Percentiles rank a stretch among this genome's conserved stretches.
These are phyloP conservation scores for Phallusia fumigata DNA, from an alignment of 23 tunicate genomes.

Conservation along the genomic window DNA sequence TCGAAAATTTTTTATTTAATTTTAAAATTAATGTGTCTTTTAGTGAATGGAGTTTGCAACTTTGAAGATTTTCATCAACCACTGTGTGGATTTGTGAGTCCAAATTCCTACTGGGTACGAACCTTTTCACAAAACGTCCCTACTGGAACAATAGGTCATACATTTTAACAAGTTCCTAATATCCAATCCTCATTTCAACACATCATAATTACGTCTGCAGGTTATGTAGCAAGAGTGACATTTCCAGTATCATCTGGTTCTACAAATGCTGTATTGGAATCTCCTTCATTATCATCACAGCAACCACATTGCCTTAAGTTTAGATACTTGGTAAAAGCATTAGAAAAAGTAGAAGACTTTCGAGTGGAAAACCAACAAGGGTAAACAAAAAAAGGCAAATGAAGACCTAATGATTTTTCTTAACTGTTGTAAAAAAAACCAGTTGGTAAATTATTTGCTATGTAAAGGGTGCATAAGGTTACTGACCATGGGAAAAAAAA, in stretches of 20 bases:
- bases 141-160: not conserved
- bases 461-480: no score
- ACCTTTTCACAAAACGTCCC: not conserved
- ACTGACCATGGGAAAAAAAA: no score
- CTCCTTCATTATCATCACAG: not conserved
- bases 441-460: no score
- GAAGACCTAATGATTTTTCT: no score
- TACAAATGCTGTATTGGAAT: not conserved
- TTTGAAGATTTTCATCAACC: not conserved
- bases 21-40: not conserved
- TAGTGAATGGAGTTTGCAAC: not conserved
- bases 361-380: not conserved
- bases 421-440: no score
- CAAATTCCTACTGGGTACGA: not conserved
- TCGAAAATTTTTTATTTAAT: no score
- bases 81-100: constrained; percentile 3
- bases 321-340: not conserved
- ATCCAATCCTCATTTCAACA: no score
- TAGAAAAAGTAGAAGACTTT: not conserved
- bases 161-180: not conserved
- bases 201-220: not conserved
- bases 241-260: not conserved
- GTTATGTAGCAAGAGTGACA: not conserved
- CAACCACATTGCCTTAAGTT: not conserved
- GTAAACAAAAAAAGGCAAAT: not conserved